Conservation (phyloP, 2,113 vertebrate genomes). For the Sebastes schlegelii region DNA sequence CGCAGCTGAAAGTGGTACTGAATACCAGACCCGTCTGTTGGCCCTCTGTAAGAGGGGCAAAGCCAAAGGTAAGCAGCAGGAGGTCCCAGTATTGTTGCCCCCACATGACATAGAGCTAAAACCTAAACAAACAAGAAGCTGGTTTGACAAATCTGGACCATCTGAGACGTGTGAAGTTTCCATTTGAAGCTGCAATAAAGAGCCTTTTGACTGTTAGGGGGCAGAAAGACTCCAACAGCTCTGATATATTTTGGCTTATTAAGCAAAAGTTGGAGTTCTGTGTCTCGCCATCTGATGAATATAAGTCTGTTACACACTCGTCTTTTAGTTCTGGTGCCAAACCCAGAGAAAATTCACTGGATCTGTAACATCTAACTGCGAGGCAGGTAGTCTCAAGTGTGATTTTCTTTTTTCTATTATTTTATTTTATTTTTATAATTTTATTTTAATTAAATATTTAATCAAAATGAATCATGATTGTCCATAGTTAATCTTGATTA, state of each 20-base stretch:
- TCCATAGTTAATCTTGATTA: too few relatives aligned
- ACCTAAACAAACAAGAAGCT: not conserved
- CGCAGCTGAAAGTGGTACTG: not conserved
- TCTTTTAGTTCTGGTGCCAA: too few relatives aligned
- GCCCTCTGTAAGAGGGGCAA: slow-evolving; percentile 80
- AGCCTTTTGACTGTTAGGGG: not conserved
- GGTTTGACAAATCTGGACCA: not conserved
- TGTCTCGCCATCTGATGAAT: not conserved
- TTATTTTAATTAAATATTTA: too few relatives aligned
- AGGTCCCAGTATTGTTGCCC: slow-evolving; percentile 1
- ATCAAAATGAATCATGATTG: too few relatives aligned
- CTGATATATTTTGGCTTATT: not conserved
- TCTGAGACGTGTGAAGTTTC: not conserved
- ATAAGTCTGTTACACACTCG: not conserved
- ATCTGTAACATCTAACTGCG: not conserved
- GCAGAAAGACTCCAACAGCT: not conserved
- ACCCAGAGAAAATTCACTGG: not conserved
- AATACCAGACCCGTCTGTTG: slow-evolving; percentile 62
- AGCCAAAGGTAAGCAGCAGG: slow-evolving; percentile 81
- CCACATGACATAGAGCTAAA: not conserved
- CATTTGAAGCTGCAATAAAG: not conserved
- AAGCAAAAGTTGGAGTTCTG: not conserved
- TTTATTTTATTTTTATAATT: too few relatives aligned
- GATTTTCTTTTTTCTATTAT: too few relatives aligned
- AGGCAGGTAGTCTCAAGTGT: too few relatives aligned